These are phyloP conservation scores for Apotomis turbidana DNA, from an alignment of 2,888 invertebrate genomes.

Conservation along the genomic window DNA sequence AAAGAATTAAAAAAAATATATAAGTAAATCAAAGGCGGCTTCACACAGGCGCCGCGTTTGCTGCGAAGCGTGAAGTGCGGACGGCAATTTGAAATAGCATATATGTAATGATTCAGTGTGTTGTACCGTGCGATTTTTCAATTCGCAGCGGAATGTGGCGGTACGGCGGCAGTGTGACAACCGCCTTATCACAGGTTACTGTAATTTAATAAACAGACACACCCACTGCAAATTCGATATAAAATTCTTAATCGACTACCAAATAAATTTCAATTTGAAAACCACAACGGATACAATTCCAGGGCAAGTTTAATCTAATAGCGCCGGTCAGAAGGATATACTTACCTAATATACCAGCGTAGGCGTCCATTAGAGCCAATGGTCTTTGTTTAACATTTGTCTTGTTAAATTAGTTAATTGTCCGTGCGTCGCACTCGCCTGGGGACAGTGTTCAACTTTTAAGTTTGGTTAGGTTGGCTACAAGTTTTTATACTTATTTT, in stretches of 20 bases:
- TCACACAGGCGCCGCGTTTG: too few species aligned
- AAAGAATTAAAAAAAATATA: too few species aligned
- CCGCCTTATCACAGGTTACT: too few species aligned
- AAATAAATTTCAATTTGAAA: constrained; percentile 5
- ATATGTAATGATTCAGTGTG: too few species aligned
- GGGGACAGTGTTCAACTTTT: constrained; percentile 14
- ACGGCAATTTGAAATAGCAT: too few species aligned
- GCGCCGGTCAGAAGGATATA: constrained; percentile 37
- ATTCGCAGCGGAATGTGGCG: too few species aligned
- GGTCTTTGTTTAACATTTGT: constrained; percentile 55
- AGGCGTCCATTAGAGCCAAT: constrained; percentile 63
- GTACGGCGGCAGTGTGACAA: too few species aligned
- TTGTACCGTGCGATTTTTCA: too few species aligned
- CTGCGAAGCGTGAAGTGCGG: too few species aligned
- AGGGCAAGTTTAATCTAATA: constrained; percentile 17
- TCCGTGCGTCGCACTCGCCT: constrained; percentile 55
- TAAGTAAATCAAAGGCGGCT: too few species aligned
- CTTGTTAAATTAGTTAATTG: constrained; percentile 68
- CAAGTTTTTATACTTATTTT: not conserved
- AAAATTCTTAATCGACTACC: not conserved
- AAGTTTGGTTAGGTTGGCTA: constrained; percentile 4
- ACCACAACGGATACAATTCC: constrained; percentile 12
- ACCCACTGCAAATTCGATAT: not conserved
- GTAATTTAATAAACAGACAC: too few species aligned
- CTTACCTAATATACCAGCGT: constrained; percentile 47